Percentiles rank a stretch among this genome's conserved stretches.
These are phyloP conservation scores for Minunthozetes semirufus DNA, from an alignment of 2,888 invertebrate genomes.

Conservation along the genomic window DNA sequence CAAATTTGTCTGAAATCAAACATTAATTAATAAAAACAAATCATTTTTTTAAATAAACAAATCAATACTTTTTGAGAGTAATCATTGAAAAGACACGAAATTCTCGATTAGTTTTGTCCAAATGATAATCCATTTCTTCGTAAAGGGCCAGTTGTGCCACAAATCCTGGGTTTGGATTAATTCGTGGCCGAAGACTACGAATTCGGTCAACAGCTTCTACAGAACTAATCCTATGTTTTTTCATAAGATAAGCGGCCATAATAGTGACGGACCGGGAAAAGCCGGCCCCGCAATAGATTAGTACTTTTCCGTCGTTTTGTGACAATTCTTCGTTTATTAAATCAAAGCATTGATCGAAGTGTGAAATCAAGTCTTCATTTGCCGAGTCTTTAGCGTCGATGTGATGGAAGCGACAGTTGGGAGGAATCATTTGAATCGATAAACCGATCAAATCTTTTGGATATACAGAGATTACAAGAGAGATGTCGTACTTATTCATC, in stretches of 20 bases:
- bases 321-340: neutral
- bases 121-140: neutral
- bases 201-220: neutral
- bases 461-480: neutral
- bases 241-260: neutral
- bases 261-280: neutral
- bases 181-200: neutral
- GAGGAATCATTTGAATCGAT: neutral
- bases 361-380: conserved; percentile 15
- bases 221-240: neutral
- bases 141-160: neutral
- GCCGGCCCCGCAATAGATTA: conserved; percentile 4
- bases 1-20: neutral
- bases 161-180: conserved; percentile 11
- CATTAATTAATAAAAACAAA: neutral
- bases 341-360: neutral
- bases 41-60: neutral
- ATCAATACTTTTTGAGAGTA: neutral
- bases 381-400: neutral
- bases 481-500: neutral
- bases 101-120: neutral
- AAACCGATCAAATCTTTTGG: neutral
- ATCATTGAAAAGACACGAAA: neutral
- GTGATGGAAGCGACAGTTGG: neutral
- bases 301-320: neutral